Base-by-base conservation (phyloP, 2,797 vertebrate genomes). In the Rachycentron canadum region DNA sequence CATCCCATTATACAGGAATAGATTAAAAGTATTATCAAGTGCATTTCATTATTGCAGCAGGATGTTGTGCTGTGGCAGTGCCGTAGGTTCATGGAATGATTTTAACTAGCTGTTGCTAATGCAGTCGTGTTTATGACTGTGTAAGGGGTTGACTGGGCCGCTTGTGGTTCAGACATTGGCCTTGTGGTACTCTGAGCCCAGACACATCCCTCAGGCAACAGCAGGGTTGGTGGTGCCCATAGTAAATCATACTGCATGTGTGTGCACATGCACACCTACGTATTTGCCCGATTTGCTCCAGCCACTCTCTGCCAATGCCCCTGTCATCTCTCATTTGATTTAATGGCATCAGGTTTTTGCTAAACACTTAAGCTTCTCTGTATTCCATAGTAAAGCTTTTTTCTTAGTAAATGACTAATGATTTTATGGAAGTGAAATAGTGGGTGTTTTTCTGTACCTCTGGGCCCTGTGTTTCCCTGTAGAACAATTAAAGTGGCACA, bases 51-150 rank as follows among this genome's bases (percentile, higher is more conserved):
- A 75, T 55, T 45, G 40, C 38, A 61, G 49, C 58, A 36, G 69
- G 40, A 56, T 69, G 76, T 55, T 73, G 43, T 73, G 78, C 78
- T 55, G 43, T 47, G 30, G 53, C 57, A 65, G 25, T 21, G 26
- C 75, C 72, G 53, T 63, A 45, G 32, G 59, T 78, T 79, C 64
- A 83, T 80, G 75, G 79, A 85, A 82, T 76, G 40, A 85, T 84
- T 88, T 86, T 83, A 88, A 89, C 73, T 82, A 75, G 81, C 89
- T 91, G 86, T 85, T 91, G 65, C 87, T 86, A 88, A 91, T 90
- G 82, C 86, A 60, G 78, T 55, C 66, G 75, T 81, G 81, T 91
- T 90, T 91, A 92, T 86, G 86, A 69, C 76, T 78, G 72, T 89
- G 84, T 88, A 88, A 89, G 88, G 73, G 67, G 76, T 85, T 76